Evolutionary conservation across 2,888 invertebrate species (phyloP).

Genomic region (Leistus spinibarbis): DNA sequence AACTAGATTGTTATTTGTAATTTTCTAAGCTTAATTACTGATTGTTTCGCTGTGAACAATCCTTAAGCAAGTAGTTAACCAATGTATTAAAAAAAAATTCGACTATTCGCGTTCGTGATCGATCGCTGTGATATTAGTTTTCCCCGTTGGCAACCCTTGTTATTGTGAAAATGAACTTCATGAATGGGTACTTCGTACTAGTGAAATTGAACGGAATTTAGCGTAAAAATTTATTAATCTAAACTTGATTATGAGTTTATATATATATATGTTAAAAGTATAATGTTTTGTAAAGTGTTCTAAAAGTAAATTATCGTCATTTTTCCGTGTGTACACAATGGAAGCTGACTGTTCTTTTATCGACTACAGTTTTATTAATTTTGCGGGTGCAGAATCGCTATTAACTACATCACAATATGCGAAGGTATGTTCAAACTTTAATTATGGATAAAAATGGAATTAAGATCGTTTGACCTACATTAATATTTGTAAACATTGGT

Average conservation of each 20-base stretch:
- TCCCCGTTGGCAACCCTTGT: no score
- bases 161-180: no score
- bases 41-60: no score
- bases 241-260: background rate
- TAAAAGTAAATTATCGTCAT: background rate
- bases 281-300: background rate
- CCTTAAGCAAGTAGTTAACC: no score
- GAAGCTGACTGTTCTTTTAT: constrained; percentile 30
- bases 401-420: constrained; percentile 39
- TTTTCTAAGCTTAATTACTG: no score
- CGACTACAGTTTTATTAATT: constrained; percentile 36
- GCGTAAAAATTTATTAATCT: no score
- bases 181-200: no score
- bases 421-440: constrained; percentile 20
- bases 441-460: background rate
- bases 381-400: constrained; percentile 25
- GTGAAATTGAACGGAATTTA: no score
- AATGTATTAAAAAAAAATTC: no score
- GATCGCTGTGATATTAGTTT: no score
- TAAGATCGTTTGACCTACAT: background rate
- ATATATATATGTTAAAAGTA: background rate
- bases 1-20: no score
- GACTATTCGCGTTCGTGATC: no score
- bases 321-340: constrained; percentile 17
- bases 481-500: background rate